These are phyloP conservation scores for Cenopis cana DNA, from an alignment of 2,888 invertebrate species.

Conservation along the genomic window DNA sequence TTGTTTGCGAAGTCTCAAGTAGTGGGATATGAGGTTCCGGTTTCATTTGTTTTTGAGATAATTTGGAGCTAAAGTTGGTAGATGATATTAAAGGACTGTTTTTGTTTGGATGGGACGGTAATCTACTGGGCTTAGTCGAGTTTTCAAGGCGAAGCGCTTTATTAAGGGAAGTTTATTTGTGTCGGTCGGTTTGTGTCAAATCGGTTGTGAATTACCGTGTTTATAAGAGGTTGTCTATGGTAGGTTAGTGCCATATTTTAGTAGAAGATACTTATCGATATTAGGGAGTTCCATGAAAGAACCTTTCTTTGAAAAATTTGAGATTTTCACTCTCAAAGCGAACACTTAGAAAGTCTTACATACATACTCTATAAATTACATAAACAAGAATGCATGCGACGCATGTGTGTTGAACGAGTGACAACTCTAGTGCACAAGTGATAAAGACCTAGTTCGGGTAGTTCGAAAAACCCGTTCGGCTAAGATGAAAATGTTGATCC, in stretches of 20 bases:
- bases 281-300: too few relatives aligned
- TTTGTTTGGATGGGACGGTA: constrained; percentile 13
- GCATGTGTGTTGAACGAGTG: too few relatives aligned
- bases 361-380: too few relatives aligned
- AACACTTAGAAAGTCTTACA: too few relatives aligned
- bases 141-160: not conserved
- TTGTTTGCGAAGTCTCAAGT: constrained; percentile 48
- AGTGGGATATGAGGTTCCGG: constrained; percentile 40
- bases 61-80: constrained; percentile 22
- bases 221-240: not conserved
- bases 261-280: not conserved
- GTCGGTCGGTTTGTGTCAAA: not conserved
- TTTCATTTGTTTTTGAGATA: constrained; percentile 36
- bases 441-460: too few relatives aligned
- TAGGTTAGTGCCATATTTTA: not conserved
- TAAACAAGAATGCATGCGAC: too few relatives aligned
- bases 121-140: constrained; percentile 1
- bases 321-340: too few relatives aligned
- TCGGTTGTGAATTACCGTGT: not conserved
- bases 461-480: too few relatives aligned
- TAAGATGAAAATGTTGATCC: too few relatives aligned
- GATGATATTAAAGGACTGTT: constrained; percentile 12
- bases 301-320: too few relatives aligned
- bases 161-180: not conserved
- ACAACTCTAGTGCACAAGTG: too few relatives aligned